Percentiles rank a stretch among this genome's conserved stretches.
These are phyloP conservation scores for Cynoglossus semilaevis DNA, from an alignment of 2,113 vertebrate species.

Conservation along the genomic window DNA sequence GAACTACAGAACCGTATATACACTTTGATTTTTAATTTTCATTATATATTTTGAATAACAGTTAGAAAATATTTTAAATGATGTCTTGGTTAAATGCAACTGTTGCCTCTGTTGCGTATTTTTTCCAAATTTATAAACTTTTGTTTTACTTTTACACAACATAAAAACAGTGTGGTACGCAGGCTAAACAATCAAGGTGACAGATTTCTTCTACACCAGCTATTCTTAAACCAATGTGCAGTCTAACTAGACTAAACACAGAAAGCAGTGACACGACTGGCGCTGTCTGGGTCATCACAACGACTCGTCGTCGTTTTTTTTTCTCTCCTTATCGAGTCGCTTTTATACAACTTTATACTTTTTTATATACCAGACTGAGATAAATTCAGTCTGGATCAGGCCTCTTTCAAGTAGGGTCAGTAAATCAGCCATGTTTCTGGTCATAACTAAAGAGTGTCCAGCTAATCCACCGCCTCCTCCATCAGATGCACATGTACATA, in stretches of 20 bases:
- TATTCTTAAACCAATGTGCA: constrained; percentile 24
- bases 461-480: constrained; percentile 27
- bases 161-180: constrained; percentile 24
- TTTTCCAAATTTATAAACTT: constrained; percentile 31
- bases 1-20: too few species aligned
- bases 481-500: constrained; percentile 30
- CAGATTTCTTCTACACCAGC: neutral
- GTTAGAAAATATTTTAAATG: too few species aligned
- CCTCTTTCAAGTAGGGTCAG: constrained; percentile 9
- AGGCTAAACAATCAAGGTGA: neutral
- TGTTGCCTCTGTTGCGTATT: neutral
- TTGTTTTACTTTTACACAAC: constrained; percentile 13
- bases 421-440: constrained; percentile 20
- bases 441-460: constrained; percentile 5
- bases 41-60: too few species aligned
- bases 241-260: constrained; percentile 17
- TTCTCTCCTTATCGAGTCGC: constrained; percentile 10
- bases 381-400: neutral
- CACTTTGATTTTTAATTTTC: too few species aligned
- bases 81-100: too few species aligned
- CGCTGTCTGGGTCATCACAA: neutral
- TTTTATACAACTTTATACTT: too few species aligned
- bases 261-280: constrained; percentile 7
- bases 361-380: too few species aligned
- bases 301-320: neutral